These are phyloP conservation scores for Penaeus monodon DNA, from an alignment of 2,888 invertebrate genomes.

Conservation along the genomic window DNA sequence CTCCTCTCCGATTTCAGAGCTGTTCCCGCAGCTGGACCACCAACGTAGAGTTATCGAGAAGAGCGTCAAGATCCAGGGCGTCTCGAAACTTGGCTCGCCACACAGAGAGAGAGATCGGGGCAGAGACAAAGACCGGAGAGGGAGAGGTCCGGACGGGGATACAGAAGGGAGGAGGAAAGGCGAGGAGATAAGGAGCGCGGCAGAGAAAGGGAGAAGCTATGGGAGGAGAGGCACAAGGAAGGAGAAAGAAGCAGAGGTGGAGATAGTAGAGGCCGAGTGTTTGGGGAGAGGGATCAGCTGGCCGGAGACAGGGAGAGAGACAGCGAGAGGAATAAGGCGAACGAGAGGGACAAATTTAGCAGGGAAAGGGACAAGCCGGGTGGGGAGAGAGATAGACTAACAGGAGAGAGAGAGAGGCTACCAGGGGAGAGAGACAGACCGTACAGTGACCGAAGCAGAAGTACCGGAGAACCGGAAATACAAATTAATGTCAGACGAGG, in stretches of 20 bases:
- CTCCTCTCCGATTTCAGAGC: conserved; percentile 71
- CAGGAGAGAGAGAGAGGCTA: neutral
- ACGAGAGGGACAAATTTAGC: neutral
- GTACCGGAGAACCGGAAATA: too few relatives aligned
- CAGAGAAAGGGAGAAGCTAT: neutral
- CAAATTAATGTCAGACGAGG: too few relatives aligned
- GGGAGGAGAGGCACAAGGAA: neutral
- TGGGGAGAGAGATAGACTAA: neutral
- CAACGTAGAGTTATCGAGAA: conserved; percentile 91
- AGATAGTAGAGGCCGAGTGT: neutral
- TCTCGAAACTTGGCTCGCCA: conserved; percentile 42
- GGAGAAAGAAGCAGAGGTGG: neutral
- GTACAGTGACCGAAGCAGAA: too few relatives aligned
- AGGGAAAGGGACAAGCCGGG: neutral
- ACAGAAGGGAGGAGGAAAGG: conserved; percentile 30
- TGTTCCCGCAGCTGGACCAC: conserved; percentile 92
- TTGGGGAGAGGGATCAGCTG: neutral
- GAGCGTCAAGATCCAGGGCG: conserved; percentile 74
- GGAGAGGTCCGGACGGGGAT: conserved; percentile 29
- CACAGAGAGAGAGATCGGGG: conserved; percentile 82
- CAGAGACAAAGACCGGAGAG: conserved; percentile 19
- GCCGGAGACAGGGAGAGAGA: neutral
- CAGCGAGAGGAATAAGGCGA: neutral
- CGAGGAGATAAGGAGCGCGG: conserved; percentile 26
- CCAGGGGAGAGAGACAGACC: too few relatives aligned